Evolutionary conservation across 2,113 vertebrate species (phyloP).

Genomic region (Octodon degus): DNA sequence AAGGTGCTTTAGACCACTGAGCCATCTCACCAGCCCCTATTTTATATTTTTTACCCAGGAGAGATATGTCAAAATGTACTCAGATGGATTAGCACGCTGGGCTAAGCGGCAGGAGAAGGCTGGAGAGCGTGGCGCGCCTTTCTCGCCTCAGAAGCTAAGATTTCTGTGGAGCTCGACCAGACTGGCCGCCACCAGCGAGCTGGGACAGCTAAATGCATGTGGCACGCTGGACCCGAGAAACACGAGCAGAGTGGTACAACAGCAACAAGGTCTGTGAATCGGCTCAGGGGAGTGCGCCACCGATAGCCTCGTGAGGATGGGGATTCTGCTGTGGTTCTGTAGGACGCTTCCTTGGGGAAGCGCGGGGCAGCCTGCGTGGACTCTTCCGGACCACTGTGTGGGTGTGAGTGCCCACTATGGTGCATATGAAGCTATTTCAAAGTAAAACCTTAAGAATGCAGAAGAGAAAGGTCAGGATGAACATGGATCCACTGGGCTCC

Average conservation of each 20-base stretch:
- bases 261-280: background rate
- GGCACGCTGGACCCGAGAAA: background rate
- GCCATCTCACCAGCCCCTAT: no score
- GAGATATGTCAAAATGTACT: background rate
- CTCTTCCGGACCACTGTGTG: background rate
- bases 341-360: background rate
- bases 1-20: no score
- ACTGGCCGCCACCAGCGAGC: background rate
- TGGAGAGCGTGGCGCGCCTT: background rate
- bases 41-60: background rate
- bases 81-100: background rate
- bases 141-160: background rate
- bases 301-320: background rate
- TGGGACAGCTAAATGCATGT: background rate
- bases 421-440: background rate
- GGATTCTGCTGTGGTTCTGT: accelerated
- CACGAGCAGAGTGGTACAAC: accelerated
- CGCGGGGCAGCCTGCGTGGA: no score
- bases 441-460: background rate
- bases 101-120: background rate
- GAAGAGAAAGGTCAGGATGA: background rate
- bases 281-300: accelerated
- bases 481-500: background rate
- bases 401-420: accelerated
- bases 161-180: background rate